These are phyloP conservation scores for Brachymystax lenok DNA, from an alignment of 2,797 vertebrate species.

Conservation along the genomic window DNA sequence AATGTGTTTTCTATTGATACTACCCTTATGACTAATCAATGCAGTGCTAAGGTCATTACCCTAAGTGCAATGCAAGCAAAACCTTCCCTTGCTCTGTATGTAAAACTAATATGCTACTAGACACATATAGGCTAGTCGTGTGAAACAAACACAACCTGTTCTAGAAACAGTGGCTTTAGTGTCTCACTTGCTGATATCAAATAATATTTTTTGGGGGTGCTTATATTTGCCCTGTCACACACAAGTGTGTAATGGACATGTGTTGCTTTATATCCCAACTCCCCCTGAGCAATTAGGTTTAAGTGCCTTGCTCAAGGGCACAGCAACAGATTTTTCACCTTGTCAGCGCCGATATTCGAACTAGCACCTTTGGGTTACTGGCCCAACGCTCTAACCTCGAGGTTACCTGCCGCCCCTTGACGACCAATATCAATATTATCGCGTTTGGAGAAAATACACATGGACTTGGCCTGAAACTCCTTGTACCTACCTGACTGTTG, in stretches of 20 bases:
- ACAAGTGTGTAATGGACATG: no score
- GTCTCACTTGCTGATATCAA: background rate
- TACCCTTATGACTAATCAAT: constrained; percentile 3
- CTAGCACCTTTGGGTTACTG: no score
- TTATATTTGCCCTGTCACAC: no score
- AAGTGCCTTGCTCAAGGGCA: no score
- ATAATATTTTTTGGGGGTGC: background rate
- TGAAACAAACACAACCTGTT: constrained; percentile 44
- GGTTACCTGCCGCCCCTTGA: no score
- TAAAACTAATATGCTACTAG: background rate
- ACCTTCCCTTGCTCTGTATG: background rate
- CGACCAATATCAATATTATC: constrained; percentile 54
- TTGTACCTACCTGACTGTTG: constrained; percentile 11
- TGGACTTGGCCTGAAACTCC: constrained; percentile 13
- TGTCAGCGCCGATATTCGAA: no score
- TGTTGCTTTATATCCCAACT: no score
- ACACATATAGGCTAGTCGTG: background rate
- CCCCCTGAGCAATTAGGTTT: no score
- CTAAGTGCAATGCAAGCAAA: constrained; percentile 7
- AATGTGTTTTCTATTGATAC: constrained; percentile 19
- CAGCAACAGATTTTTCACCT: no score
- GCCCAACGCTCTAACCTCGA: background rate
- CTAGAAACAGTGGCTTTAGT: constrained; percentile 11
- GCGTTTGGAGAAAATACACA: constrained; percentile 35
- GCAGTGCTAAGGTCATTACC: constrained; percentile 19